Base-by-base conservation (phyloP, 2,888 invertebrate genomes). In the Allygus modestus region DNA sequence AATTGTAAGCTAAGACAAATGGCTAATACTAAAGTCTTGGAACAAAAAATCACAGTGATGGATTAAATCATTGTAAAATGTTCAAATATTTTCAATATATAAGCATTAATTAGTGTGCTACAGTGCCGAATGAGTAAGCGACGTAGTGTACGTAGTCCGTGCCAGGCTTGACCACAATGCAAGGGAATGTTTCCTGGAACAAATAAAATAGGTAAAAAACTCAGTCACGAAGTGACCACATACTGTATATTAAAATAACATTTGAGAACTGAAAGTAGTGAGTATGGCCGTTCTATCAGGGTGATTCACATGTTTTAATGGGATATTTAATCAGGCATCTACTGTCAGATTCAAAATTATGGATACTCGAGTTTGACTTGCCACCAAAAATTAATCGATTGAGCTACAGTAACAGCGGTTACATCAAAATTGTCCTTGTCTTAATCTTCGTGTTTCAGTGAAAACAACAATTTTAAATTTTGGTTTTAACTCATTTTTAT, bases 111-210 rank as follows among this genome's bases (percentile, higher is more conserved):
- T 69, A 69, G 20, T 58, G 23, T 23, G 58, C 23, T 20, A 65
- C 28, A 37, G 69, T 90, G 88, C 95, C 95, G 89, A 95, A 97
- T 91, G 94, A 96, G 89, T 95, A 96, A 84, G 93, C 93, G 61
- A 95, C 94, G 85, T 91, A 92, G 88, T 97, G 96, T 26, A 91
- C 90, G 89, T 97, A 97, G 0, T 92, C 91, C 88, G 95, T 92
- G 0, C 94, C 95, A 12, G 97, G 96, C 88, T 93, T 92, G 71
- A 97, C 88, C 75, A 96, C 92, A 7, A 94, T 92, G 84, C 93
- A 93, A 0, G 97, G 97, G 88, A 97, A 97, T 88, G 95, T 94
- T 87, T 90, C 90, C 95, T 96, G 92, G 77, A 93, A 93, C 87
- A 87, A 85, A 89, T 86, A 86, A 82, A 86, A 73, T 81, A 73